Evolutionary conservation across 2,888 invertebrate genomes (phyloP).

Genomic region (Lymantria monacha): DNA sequence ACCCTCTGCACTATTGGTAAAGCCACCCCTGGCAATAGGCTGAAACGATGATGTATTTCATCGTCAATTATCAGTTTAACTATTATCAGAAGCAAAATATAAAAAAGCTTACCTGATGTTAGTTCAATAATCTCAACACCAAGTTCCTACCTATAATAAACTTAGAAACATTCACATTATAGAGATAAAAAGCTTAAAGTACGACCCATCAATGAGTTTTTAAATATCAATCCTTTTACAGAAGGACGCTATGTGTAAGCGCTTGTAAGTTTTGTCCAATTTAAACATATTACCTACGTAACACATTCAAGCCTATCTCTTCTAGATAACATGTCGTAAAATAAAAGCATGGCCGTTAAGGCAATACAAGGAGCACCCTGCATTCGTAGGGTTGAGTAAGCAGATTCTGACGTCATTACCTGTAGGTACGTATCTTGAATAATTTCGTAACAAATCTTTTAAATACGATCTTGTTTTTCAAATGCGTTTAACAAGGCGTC

Average conservation of each 20-base stretch:
- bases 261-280: constrained; percentile 50
- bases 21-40: too few relatives aligned
- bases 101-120: too few relatives aligned
- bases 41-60: too few relatives aligned
- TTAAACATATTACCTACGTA: constrained; percentile 44
- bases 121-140: too few relatives aligned
- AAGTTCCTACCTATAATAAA: too few relatives aligned
- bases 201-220: constrained; percentile 13
- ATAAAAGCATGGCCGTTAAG: constrained; percentile 50
- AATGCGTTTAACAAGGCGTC: constrained; percentile 23
- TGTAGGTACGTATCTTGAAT: constrained; percentile 12
- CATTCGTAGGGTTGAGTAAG: constrained; percentile 41
- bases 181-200: not conserved
- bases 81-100: too few relatives aligned
- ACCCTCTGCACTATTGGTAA: too few relatives aligned
- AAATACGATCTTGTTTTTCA: constrained; percentile 18
- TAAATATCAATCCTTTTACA: constrained; percentile 29
- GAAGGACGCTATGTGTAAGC: constrained; percentile 15
- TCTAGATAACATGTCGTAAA: constrained; percentile 63
- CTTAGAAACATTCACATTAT: too few relatives aligned
- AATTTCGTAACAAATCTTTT: constrained; percentile 24
- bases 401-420: constrained; percentile 24
- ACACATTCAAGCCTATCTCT: constrained; percentile 60
- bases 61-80: too few relatives aligned
- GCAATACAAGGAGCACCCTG: constrained; percentile 37